A percentile compares a stretch with the other conserved stretches of the same genome.
Conservation (phyloP, 2,113 vertebrate species). For the Vidua chalybeata region DNA sequence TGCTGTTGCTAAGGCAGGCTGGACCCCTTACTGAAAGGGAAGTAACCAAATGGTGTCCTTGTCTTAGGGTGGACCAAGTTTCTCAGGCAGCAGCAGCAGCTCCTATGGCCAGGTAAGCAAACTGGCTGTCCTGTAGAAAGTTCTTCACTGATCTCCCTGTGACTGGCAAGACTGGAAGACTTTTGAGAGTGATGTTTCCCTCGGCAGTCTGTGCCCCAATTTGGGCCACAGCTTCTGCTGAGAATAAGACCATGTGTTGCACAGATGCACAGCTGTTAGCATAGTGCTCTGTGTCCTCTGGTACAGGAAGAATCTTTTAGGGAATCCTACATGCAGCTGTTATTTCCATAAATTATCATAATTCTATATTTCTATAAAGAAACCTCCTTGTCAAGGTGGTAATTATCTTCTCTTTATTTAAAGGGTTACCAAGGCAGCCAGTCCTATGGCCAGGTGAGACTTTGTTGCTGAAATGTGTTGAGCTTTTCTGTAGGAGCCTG, state of each 20-base stretch:
- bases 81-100: neutral
- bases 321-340: neutral
- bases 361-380: neutral
- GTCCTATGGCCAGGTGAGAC: neutral
- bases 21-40: neutral
- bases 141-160: neutral
- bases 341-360: neutral
- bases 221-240: neutral
- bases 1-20: neutral
- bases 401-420: neutral
- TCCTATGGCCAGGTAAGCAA: constrained; percentile 13
- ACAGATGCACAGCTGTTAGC: neutral
- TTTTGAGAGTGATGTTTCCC: neutral
- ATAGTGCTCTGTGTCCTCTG: neutral
- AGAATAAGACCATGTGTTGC: neutral
- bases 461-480: neutral
- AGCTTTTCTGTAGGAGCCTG: neutral
- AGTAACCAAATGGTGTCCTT: neutral
- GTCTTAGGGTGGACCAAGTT: neutral
- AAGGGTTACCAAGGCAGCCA: neutral
- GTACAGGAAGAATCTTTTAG: neutral
- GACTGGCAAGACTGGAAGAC: neutral
- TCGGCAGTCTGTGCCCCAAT: neutral
- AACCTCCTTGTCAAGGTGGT: neutral
- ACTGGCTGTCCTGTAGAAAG: neutral